Base-by-base conservation (phyloP, 2,888 invertebrate species). In the Pammene aurita region DNA sequence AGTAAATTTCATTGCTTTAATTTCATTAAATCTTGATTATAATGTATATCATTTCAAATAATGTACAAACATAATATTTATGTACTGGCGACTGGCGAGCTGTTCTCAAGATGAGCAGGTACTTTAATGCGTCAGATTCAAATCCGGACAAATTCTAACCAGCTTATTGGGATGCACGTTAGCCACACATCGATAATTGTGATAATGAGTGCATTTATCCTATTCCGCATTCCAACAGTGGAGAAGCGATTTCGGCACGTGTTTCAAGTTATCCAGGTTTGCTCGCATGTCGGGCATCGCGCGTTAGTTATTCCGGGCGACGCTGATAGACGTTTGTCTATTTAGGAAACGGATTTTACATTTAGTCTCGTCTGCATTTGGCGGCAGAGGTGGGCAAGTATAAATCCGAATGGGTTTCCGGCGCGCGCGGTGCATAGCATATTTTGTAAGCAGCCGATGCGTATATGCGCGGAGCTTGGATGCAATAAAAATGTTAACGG, bases 321-420 rank as follows among this genome's bases (percentile, higher is more conserved):
- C 86, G 85, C 83, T 84, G 89, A 88, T 91, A 88, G 89, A 88
- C 92, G 90, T 88, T 90, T 89, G 89, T 90, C 92, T 91, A 91
- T 92, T 92, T 92, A 92, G 92, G 92, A 92, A 92, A 88, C 92
- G 92, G 92, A 92, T 90, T 92, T 91, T 89, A 90, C 90, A 90
- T 91, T 90, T 89, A 89, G 91, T 87, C 86, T 87, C 82, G 86
- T 86, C 89, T 90, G 87, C 92, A 89, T 91, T 92, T 90, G 90
- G 90, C 89, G 88, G 90, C 86, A 86, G 86, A 89, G 90, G 89
- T 90, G 87, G 87, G 88, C 86, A 86, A 83, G 87, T 87, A 89
- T 90, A 88, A 89, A 86, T 86, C 85, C 86, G 88, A 89, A 85
- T 83, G 86, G 78, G 87, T 86, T 88, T 90, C 90, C 90, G 89